Base-by-base conservation (phyloP, 2,113 vertebrate species). In the Lampris incognitus region DNA sequence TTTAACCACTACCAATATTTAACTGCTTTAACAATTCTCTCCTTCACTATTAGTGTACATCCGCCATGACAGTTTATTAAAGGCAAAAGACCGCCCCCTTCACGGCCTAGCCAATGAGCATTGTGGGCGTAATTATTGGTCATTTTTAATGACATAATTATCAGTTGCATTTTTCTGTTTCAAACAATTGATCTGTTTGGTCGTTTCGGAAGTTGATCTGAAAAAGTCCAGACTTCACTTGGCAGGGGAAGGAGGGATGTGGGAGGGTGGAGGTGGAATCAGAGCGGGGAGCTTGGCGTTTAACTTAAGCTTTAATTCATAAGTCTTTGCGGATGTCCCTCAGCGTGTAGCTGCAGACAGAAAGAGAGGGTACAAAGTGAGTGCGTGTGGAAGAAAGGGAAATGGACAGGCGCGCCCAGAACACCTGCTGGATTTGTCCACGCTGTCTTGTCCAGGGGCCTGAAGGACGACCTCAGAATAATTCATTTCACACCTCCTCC, bases 271-370 rank as follows among this genome's bases (percentile, higher is more conserved):
- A 64, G 66, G 66, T 37, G 72, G 68, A 67, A 69, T 66, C 9
- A 6, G 69, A 71, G 75, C 8, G 64, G 46, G 41, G 54, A 76
- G 76, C 5, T 24, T 13, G 69, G 84, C 68, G 57, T 65, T 55
- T 66, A 79, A 79, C 87, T 91, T 83, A 82, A 83, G 76, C 81
- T 91, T 87, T 88, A 87, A 92, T 92, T 88, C 84, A 86, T 82
- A 85, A 81, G 85, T 88, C 73, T 87, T 78, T 72, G 78, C 65
- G 71, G 76, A 79, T 68, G 81, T 81, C 46, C 83, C 81, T 74
- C 67, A 65, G 76, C 62, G 74, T 73, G 79, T 13, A 24, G 60
- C 85, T 69, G 66, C 66, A 85, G 81, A 81, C 56, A 66, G 60
- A 40, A 24, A 42, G 74, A 75, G 59, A 4, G 38, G 40, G 60